These are phyloP conservation scores for Strigamia transsilvanica DNA, from an alignment of 2,888 invertebrate species.

Conservation along the genomic window DNA sequence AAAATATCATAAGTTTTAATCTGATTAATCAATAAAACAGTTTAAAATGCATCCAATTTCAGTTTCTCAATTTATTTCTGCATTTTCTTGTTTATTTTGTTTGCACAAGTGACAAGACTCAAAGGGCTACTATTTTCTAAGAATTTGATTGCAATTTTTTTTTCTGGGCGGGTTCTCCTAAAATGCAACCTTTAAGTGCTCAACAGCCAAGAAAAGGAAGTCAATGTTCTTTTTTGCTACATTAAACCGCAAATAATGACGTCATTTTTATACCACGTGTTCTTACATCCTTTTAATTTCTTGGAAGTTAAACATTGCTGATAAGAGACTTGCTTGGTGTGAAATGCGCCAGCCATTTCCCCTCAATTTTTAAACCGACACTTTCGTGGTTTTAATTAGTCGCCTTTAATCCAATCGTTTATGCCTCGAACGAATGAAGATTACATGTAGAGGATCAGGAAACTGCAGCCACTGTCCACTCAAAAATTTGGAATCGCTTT, in stretches of 20 bases:
- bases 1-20: constrained; percentile 9
- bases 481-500: background rate
- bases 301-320: constrained; percentile 31
- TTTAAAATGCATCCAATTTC: too few species aligned
- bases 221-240: background rate
- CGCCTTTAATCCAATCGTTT: background rate
- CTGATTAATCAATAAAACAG: background rate
- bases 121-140: background rate
- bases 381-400: background rate
- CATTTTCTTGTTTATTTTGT: background rate
- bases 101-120: background rate
- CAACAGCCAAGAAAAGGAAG: background rate
- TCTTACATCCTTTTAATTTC: constrained; percentile 39
- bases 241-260: background rate
- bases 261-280: constrained; percentile 25
- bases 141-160: background rate
- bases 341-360: constrained; percentile 10
- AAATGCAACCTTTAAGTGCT: constrained; percentile 4
- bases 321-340: constrained; percentile 21
- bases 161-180: background rate
- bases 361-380: background rate
- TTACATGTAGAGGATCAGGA: background rate
- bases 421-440: background rate
- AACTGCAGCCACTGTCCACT: background rate
- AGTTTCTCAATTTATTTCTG: too few species aligned